phyloP scores from a whole-genome alignment of 2,888 invertebrate genomes.

The Chalcis sispes region DNA sequence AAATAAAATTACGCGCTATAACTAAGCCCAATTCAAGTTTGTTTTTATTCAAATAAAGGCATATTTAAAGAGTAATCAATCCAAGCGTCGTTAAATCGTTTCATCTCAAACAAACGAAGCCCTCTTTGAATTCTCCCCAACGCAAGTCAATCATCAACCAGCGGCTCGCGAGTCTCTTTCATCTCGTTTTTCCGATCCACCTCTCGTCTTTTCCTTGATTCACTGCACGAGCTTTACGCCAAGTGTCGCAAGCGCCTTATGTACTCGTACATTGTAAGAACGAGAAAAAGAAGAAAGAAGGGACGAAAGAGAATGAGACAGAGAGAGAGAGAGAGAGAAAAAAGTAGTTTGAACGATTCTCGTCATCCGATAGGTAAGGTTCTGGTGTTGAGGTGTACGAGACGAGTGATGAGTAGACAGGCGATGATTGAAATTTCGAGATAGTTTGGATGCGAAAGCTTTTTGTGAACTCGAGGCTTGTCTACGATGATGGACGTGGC shows the following conservation, averaged over 20 bases:
- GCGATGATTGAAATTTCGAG: constrained; percentile 34
- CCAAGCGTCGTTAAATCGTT: too few relatives aligned
- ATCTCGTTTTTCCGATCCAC: background rate
- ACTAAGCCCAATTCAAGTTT: too few relatives aligned
- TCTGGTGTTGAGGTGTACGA: background rate
- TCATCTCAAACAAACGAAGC: too few relatives aligned
- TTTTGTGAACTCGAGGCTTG: too few relatives aligned
- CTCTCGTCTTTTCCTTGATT: background rate
- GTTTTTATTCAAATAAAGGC: too few relatives aligned
- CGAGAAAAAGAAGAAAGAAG: background rate
- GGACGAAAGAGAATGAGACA: background rate
- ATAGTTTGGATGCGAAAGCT: too few relatives aligned
- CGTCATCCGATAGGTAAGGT: constrained; percentile 31
- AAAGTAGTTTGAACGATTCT: constrained; percentile 3
- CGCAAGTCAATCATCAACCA: too few relatives aligned
- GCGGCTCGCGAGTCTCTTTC: too few relatives aligned
- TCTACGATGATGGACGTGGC: too few relatives aligned
- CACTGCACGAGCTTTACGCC: constrained; percentile 7
- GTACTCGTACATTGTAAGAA: background rate
- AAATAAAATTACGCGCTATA: too few relatives aligned
- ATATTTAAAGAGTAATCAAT: too few relatives aligned
- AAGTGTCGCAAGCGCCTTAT: constrained; percentile 28
- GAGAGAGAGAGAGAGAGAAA: background rate
- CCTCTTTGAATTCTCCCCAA: too few relatives aligned
- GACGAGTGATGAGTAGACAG: background rate